Base-by-base conservation (phyloP, 2,797 vertebrate genomes). In the Leontopithecus rosalia region DNA sequence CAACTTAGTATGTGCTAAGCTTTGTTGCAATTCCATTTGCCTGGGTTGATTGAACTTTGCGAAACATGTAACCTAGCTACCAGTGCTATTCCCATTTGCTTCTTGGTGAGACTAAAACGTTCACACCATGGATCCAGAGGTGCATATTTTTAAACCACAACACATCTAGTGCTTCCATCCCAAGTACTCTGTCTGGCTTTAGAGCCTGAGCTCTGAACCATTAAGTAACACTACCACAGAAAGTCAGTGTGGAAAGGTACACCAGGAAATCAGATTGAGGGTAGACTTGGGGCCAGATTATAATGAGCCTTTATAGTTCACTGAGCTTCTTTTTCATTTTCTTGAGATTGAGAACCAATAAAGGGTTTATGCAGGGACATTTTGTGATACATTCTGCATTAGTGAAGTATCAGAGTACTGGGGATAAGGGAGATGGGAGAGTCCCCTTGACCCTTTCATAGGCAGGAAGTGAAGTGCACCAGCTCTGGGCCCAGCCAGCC, bases 221-320 rank as follows among this genome's bases (percentile, higher is more conserved):
- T 50, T 1, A 15, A 3, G 2, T 7, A 17, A 2, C 2, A 9
- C 14, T 12, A 2, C 3, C 11, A 12, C 20, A 52, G 67, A 75
- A 26, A 39, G 5, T 55, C 64, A 72, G 17, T 39, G 12, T 24
- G 19, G 43, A 72, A 17, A 10, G 5, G 4, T 7, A 20, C 12
- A 28, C 28, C 22, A 55, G 39, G 11, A 58, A 20, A 6, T 5
- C 5, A 30, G 4, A 41, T 1, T 7, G 26, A 12, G 12, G 33
- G 6, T 8, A 88, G 5, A 76, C 0, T 26, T 26, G 52, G 43
- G 15, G 33, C 2, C 12, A 11, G 8, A 39, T n/a, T 28, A 10
- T 30, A 13, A 24, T 9, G 13, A 17, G 24, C 5, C 28, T 57
- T 50, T 10, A 13, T 13, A 57, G 20, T 19, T n/a, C 28, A 20